Percentiles rank a stretch among this genome's conserved stretches.
Conservation (phyloP, 2,797 vertebrate genomes). For the Microcaecilia unicolor region DNA sequence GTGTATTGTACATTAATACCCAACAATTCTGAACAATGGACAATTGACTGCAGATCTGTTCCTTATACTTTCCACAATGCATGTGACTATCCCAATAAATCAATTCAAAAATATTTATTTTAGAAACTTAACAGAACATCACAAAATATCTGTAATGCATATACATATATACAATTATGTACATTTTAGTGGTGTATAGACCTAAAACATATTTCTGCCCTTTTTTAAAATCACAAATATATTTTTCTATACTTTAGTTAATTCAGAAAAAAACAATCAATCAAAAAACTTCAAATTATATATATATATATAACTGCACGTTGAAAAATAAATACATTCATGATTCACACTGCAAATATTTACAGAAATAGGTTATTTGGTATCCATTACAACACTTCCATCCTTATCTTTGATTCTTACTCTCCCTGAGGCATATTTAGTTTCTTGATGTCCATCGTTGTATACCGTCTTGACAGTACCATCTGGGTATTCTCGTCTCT, state of each 20-base stretch:
- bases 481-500: slow-evolving; percentile 87
- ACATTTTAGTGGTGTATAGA: too few relatives aligned
- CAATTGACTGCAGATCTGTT: too few relatives aligned
- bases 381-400: slow-evolving; percentile 78
- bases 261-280: background rate
- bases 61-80: too few relatives aligned
- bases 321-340: slow-evolving; percentile 3
- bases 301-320: slow-evolving; percentile 5
- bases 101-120: too few relatives aligned
- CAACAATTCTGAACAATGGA: too few relatives aligned
- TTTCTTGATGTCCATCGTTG: slow-evolving; percentile 80
- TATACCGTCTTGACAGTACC: slow-evolving; percentile 90
- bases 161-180: too few relatives aligned
- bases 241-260: slow-evolving; percentile 1
- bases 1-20: too few relatives aligned
- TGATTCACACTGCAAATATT: slow-evolving; percentile 1
- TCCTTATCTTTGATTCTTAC: slow-evolving; percentile 84
- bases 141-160: too few relatives aligned
- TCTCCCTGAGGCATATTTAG: slow-evolving; percentile 77
- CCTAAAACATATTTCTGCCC: too few relatives aligned
- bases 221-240: too few relatives aligned
- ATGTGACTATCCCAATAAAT: too few relatives aligned
- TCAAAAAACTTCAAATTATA: background rate
- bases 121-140: too few relatives aligned
- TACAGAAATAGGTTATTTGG: slow-evolving; percentile 19